Percentiles rank a stretch among this genome's conserved stretches.
Evolutionary conservation across 2,113 vertebrate genomes (phyloP).

Genomic region (Microcebus tavaratra): DNA sequence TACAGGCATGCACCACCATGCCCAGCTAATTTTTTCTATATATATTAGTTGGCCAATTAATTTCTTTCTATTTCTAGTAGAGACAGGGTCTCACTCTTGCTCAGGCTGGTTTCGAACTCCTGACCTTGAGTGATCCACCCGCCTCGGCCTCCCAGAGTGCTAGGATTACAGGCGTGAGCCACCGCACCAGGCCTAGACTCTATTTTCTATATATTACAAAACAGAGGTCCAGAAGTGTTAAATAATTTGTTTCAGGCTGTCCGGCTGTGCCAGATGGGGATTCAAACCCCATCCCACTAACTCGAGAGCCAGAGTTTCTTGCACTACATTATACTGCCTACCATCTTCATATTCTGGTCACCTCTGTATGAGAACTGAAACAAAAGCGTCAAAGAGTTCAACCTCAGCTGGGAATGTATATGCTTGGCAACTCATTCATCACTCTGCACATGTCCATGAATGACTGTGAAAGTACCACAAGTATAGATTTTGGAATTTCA

Average conservation of each 20-base stretch:
- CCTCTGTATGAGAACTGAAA: not conserved
- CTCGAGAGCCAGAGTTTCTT: not conserved
- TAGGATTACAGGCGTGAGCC: too few relatives aligned
- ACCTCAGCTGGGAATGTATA: not conserved
- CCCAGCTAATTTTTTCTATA: too few relatives aligned
- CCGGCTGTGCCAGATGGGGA: not conserved
- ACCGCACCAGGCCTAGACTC: not conserved
- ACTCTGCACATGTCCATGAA: not conserved
- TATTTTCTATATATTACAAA: not conserved
- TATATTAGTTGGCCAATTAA: too few relatives aligned
- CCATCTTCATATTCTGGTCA: not conserved
- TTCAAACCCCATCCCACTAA: not conserved
- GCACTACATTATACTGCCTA: not conserved
- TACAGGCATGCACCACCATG: too few relatives aligned
- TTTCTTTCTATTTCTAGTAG: too few relatives aligned
- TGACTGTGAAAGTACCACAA: not conserved
- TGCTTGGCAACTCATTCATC: not conserved
- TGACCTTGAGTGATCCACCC: too few relatives aligned
- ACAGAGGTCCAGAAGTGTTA: not conserved
- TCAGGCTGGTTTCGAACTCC: too few relatives aligned
- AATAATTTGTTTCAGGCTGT: not conserved
- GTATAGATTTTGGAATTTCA: not conserved
- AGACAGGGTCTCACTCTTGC: too few relatives aligned
- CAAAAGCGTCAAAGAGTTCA: not conserved
- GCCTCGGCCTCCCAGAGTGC: too few relatives aligned